phyloP scores from a whole-genome alignment of 2,797 vertebrate species.

The Salarias fasciatus region DNA sequence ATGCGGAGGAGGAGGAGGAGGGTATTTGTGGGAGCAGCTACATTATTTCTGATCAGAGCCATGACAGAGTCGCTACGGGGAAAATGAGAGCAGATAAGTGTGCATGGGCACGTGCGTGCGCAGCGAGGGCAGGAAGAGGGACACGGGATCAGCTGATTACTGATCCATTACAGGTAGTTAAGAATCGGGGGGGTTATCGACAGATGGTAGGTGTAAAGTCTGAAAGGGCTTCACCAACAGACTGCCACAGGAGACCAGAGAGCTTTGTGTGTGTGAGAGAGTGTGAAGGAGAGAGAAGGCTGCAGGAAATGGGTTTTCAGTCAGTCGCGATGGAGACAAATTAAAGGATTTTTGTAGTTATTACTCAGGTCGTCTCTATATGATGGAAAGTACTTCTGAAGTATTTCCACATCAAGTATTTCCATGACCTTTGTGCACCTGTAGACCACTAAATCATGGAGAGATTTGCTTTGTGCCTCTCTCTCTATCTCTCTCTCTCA shows the following conservation, averaged over 20 bases:
- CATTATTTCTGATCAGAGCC: slow-evolving; percentile 79
- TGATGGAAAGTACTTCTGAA: not conserved
- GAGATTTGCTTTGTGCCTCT: too few relatives aligned
- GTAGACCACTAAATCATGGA: too few relatives aligned
- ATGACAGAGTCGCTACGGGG: slow-evolving; percentile 64
- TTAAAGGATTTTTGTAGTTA: not conserved
- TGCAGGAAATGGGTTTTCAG: not conserved
- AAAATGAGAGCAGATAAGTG: slow-evolving; percentile 23
- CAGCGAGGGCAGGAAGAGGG: not conserved
- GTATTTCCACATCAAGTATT: not conserved
- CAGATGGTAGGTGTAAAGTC: slow-evolving; percentile 41
- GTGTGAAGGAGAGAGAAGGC: not conserved
- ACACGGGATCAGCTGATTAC: slow-evolving; percentile 33
- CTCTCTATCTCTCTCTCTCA: too few relatives aligned
- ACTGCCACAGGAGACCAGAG: not conserved
- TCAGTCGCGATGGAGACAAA: not conserved
- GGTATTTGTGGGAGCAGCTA: slow-evolving; percentile 73
- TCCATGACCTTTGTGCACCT: not conserved
- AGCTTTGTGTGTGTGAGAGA: not conserved
- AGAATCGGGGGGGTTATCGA: slow-evolving; percentile 45
- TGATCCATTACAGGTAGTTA: slow-evolving; percentile 64
- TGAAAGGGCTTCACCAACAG: not conserved
- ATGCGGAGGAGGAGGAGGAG: slow-evolving; percentile 48
- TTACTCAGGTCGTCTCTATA: too few relatives aligned
- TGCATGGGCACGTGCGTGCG: not conserved